Conservation (phyloP, 2,888 invertebrate genomes). For the Platycnemis pennipes region DNA sequence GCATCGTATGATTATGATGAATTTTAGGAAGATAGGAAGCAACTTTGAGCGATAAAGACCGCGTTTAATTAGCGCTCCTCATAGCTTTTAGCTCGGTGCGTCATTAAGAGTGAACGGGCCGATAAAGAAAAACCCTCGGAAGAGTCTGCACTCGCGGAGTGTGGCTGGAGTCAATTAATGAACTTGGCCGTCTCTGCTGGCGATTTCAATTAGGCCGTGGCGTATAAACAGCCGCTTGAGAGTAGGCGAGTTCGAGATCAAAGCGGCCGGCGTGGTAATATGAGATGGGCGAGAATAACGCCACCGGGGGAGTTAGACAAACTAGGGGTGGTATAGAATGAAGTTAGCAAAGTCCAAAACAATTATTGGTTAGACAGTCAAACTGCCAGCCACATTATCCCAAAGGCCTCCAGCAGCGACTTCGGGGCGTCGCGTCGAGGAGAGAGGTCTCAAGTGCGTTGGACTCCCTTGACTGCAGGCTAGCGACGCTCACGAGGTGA, state of each 20-base stretch:
- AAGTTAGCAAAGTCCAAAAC: slow-evolving; percentile 29
- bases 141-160: neutral
- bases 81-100: too few relatives aligned
- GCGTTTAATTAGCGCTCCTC: too few relatives aligned
- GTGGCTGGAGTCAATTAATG: neutral
- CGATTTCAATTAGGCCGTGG: neutral
- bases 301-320: neutral
- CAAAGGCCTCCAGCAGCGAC: neutral
- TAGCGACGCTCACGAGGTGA: too few relatives aligned
- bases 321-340: neutral
- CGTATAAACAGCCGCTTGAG: neutral
- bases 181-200: neutral
- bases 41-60: too few relatives aligned
- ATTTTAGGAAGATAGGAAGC: too few relatives aligned
- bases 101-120: neutral
- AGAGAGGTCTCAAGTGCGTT: too few relatives aligned
- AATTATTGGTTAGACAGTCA: slow-evolving; percentile 18
- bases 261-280: neutral
- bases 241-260: neutral
- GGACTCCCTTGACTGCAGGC: too few relatives aligned
- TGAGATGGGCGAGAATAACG: neutral
- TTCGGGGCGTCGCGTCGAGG: neutral
- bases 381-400: slow-evolving; percentile 16
- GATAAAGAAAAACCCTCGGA: neutral
- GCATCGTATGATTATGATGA: too few relatives aligned